These are phyloP conservation scores for Heliocidaris erythrogramma DNA, from an alignment of 35 echinoderm and acorn worm species.

Conservation along the genomic window DNA sequence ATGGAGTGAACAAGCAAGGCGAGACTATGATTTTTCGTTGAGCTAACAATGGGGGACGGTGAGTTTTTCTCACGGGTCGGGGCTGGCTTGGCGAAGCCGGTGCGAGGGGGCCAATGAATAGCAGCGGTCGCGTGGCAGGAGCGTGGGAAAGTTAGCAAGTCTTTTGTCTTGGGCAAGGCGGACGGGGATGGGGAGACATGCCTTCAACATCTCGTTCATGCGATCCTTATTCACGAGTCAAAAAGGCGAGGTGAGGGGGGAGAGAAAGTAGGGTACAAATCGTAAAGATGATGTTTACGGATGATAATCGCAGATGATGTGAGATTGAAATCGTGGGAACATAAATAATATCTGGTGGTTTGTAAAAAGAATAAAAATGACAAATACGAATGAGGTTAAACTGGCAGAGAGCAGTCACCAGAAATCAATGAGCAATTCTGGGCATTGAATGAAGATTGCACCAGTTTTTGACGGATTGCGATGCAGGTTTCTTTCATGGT, in stretches of 20 bases:
- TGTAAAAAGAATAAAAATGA: background rate
- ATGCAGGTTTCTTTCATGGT: background rate
- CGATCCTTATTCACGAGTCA: slow-evolving; percentile 15
- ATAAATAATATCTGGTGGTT: background rate
- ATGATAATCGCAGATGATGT: slow-evolving; percentile 17
- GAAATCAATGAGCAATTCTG: background rate
- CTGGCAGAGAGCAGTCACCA: background rate
- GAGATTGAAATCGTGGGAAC: slow-evolving; percentile 45
- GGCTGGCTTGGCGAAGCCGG: background rate
- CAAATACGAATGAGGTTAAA: background rate
- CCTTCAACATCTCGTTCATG: slow-evolving; percentile 24
- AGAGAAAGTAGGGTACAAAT: background rate
- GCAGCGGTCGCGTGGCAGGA: slow-evolving; percentile 20
- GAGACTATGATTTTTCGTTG: slow-evolving; percentile 30
- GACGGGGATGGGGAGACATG: slow-evolving; percentile 13
- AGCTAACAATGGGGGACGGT: slow-evolving; percentile 16
- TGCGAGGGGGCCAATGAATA: slow-evolving; percentile 42
- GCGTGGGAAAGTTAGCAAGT: slow-evolving; percentile 40
- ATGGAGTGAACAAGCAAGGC: background rate
- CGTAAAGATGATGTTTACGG: slow-evolving; percentile 16
- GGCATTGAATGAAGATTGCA: background rate
- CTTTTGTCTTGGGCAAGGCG: slow-evolving; percentile 13
- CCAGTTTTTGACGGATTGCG: background rate
- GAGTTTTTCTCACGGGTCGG: slow-evolving; percentile 41
- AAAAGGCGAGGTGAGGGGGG: slow-evolving; percentile 19